Conservation (phyloP, 2,797 vertebrate genomes). For the Parauchenoglanis punctatus region DNA sequence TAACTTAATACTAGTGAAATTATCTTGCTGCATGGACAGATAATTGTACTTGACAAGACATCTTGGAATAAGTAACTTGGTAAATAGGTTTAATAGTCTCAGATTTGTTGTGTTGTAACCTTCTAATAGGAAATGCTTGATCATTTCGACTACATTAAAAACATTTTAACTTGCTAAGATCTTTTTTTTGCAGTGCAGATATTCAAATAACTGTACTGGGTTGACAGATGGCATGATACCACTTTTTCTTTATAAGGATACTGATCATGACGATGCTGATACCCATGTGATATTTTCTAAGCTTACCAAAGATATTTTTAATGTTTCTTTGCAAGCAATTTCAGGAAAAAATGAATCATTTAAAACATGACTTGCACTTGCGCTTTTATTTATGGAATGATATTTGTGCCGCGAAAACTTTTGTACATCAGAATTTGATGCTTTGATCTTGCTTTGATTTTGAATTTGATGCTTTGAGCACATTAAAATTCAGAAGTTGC, state of each 20-base stretch:
- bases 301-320: background rate
- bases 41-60: too few species aligned
- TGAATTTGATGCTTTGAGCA: too few species aligned
- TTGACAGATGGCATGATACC: background rate
- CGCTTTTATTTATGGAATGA: background rate
- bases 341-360: background rate
- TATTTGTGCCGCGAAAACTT: background rate
- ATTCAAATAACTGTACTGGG: background rate
- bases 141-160: too few species aligned
- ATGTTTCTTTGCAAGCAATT: background rate
- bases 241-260: background rate
- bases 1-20: too few species aligned
- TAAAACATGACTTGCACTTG: background rate
- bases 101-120: too few species aligned
- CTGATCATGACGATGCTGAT: background rate
- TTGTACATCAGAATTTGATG: background rate
- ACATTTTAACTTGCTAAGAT: too few species aligned
- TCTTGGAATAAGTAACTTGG: too few species aligned
- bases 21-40: too few species aligned
- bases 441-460: background rate
- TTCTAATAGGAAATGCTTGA: too few species aligned
- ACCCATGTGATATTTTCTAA: background rate
- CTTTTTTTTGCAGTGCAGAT: too few species aligned
- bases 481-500: background rate
- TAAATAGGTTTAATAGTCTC: too few species aligned